These are phyloP conservation scores for Brachionus angularis DNA, from an alignment of 1,140 invertebrate genomes.

Conservation along the genomic window DNA sequence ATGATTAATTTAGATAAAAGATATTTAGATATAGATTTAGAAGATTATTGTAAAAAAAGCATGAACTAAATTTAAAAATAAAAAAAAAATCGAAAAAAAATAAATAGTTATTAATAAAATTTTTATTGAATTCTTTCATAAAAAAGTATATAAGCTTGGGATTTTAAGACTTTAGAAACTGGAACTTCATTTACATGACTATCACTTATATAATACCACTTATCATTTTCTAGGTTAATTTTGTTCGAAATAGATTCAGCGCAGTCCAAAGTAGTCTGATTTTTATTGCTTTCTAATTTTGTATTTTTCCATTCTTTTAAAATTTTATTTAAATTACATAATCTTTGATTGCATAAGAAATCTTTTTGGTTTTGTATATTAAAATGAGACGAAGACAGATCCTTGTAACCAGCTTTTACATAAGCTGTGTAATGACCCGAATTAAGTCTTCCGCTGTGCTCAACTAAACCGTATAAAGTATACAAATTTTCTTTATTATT, in stretches of 20 bases:
- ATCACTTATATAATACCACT: slow-evolving; percentile 91
- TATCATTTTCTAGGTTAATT: slow-evolving; percentile 66
- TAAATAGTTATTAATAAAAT: background rate
- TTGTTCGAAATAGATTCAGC: slow-evolving; percentile 56
- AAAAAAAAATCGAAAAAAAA: background rate
- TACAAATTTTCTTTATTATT: slow-evolving; percentile 67
- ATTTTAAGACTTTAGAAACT: slow-evolving; percentile 73
- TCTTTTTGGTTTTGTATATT: slow-evolving; percentile 49
- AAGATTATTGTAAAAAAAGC: slow-evolving; percentile 2
- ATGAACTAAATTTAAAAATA: slow-evolving; percentile 43
- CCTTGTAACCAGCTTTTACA: slow-evolving; percentile 58
- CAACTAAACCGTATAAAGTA: slow-evolving; percentile 86
- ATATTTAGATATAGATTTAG: slow-evolving; percentile 8
- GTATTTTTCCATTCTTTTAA: slow-evolving; percentile 46
- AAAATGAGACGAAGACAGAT: slow-evolving; percentile 51
- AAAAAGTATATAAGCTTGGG: slow-evolving; percentile 92
- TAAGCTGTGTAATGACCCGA: slow-evolving; percentile 95
- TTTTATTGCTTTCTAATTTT: slow-evolving; percentile 30
- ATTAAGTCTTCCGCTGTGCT: slow-evolving; percentile 81
- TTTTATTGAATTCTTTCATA: slow-evolving; percentile 67
- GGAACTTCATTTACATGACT: slow-evolving; percentile 72
- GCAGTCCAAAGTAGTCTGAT: slow-evolving; percentile 14
- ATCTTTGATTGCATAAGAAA: slow-evolving; percentile 47
- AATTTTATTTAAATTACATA: slow-evolving; percentile 39
- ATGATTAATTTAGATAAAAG: background rate